phyloP scores from a whole-genome alignment of 1,140 invertebrate genomes.

The Pachyrhynchus sulphureomaculatus region DNA sequence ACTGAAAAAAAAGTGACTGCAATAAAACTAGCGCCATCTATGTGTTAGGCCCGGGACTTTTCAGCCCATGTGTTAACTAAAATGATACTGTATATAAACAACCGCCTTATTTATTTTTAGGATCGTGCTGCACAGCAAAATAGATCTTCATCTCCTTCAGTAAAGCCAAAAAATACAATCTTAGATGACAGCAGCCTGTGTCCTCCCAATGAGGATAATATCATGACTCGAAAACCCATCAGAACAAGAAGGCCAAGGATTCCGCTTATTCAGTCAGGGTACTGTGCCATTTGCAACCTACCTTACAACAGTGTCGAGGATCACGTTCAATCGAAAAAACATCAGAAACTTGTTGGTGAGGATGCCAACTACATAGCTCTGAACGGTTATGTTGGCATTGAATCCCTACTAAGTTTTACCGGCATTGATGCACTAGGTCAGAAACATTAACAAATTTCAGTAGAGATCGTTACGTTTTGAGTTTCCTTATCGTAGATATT shows the following conservation, averaged over 20 bases:
- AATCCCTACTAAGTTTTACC: slow-evolving; percentile 59
- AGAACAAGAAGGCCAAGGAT: slow-evolving; percentile 58
- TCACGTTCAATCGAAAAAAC: slow-evolving; percentile 70
- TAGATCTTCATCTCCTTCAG: neutral
- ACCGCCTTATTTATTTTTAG: no score
- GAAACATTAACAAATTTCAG: slow-evolving; percentile 21
- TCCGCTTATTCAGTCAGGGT: slow-evolving; percentile 61
- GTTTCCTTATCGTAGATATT: slow-evolving; percentile 4
- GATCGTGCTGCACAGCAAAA: slow-evolving; percentile 2
- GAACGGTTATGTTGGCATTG: slow-evolving; percentile 58
- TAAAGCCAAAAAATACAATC: neutral
- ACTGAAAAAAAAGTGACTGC: no score
- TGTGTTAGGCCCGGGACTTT: no score
- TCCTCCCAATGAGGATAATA: slow-evolving; percentile 36
- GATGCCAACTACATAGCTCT: slow-evolving; percentile 62
- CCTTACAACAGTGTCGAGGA: slow-evolving; percentile 66
- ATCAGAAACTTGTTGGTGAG: slow-evolving; percentile 69
- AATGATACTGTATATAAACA: no score
- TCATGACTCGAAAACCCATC: slow-evolving; percentile 60
- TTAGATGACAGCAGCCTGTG: slow-evolving; percentile 1
- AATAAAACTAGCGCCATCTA: no score
- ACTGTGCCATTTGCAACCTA: slow-evolving; percentile 74
- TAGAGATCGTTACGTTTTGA: slow-evolving; percentile 7
- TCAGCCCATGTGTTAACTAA: no score
- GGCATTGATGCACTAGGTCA: slow-evolving; percentile 43